Base-by-base conservation (phyloP, 2,113 vertebrate genomes). In the Pristiophorus japonicus region DNA sequence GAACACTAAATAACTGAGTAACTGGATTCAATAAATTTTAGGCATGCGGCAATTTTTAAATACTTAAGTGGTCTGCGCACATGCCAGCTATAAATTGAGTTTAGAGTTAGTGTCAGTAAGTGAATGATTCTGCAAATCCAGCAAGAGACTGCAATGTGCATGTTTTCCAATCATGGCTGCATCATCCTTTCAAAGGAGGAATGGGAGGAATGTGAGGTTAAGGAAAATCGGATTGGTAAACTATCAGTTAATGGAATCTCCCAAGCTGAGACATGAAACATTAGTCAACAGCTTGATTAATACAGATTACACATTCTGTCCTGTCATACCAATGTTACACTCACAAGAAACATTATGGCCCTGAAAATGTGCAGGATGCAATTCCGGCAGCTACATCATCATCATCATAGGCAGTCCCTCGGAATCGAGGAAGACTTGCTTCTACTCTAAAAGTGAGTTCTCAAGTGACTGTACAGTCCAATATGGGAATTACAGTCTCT, bases 11-110 rank as follows among this genome's bases (percentile, higher is more conserved):
- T 65, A 87, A 92, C 88, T 92, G 59, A 63, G 88, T 20, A 62
- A 11, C 59, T 92, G 88, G 59, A 92, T 92, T 92, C 88, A 92
- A 92, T 92, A 65, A 65, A 92, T 63, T 65, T 92, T n/a, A 65
- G n/a, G 59, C 18, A 92, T n/a, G n/a, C 55, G 38, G 59, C 88
- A 91, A 34, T 63, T 63, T 63, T 55, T 91, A 91, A 91, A 91
- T 91, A 59, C 27, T 90, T 59, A 51, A 55, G 87, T 59, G n/a
- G 62, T 6, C 88, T n/a, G 59, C 59, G 22, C 59, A 38, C 34
- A 91, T 63, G 88, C 88, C 59, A 92, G 34, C 59, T 38, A 38
- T 63, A 91, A 63, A 92, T 22, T 92, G 88, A 92, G n/a, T n/a
- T 92, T 18, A 63, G 18, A 16, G n/a, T 63, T 81, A 65, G 6